Percentiles rank a stretch among this genome's conserved stretches.
phyloP scores from a whole-genome alignment of 1,140 invertebrate species.

The Ostrea denselamellosa region DNA sequence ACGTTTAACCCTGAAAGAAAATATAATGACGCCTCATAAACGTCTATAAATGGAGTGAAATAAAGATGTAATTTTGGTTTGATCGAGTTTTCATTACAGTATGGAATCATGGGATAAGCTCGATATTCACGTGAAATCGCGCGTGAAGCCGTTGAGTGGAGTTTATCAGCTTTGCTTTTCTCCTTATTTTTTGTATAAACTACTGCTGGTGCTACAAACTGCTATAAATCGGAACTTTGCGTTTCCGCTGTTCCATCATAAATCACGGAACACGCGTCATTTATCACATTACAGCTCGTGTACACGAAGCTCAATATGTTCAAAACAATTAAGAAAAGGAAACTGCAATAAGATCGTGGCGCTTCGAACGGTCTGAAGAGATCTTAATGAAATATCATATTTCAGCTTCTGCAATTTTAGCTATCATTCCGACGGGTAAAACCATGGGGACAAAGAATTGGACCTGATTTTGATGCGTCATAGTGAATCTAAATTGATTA shows the following conservation, averaged over 20 bases:
- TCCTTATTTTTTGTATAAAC: not conserved
- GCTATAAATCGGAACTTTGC: slow-evolving; percentile 2
- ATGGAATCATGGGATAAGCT: not conserved
- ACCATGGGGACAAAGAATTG: too few species aligned
- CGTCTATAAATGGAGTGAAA: not conserved
- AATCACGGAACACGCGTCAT: not conserved
- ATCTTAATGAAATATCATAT: too few species aligned
- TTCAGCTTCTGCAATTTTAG: too few species aligned
- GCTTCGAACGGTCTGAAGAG: not conserved
- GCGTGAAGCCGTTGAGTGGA: not conserved
- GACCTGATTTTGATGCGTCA: too few species aligned
- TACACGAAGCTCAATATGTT: not conserved
- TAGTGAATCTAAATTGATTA: too few species aligned
- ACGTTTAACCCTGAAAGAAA: not conserved
- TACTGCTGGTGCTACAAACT: not conserved
- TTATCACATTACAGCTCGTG: not conserved
- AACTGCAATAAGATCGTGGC: not conserved
- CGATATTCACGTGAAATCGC: not conserved
- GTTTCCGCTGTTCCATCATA: not conserved
- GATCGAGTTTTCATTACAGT: not conserved
- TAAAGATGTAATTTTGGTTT: not conserved
- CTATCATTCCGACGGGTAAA: too few species aligned
- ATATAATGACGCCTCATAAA: not conserved
- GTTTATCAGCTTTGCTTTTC: slow-evolving; percentile 26
- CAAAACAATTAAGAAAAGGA: not conserved